Conservation (phyloP, 2,888 invertebrate species). For the Gymnoscelis rufifasciata region DNA sequence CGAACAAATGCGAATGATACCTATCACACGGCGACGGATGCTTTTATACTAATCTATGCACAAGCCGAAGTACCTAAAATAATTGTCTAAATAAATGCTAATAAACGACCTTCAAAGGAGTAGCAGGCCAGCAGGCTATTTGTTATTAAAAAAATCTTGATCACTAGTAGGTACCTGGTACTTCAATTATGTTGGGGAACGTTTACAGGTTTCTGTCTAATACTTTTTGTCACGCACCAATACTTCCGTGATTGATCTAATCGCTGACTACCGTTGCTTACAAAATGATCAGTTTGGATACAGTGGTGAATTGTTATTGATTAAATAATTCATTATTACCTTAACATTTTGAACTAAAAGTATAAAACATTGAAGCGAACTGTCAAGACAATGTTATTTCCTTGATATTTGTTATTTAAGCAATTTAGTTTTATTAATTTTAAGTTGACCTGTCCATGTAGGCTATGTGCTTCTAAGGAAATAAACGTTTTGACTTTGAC, state of each 20-base stretch:
- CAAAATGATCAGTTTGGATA: too few relatives aligned
- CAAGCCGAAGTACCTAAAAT: slow-evolving; percentile 21
- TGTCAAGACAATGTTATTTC: too few relatives aligned
- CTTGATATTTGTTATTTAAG: too few relatives aligned
- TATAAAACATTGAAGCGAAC: too few relatives aligned
- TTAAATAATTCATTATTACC: too few relatives aligned
- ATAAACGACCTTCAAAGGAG: slow-evolving; percentile 56
- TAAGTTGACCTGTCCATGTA: too few relatives aligned
- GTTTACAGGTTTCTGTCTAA: background rate
- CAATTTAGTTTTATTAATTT: too few relatives aligned
- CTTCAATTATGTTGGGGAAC: slow-evolving; percentile 3
- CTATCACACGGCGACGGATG: slow-evolving; percentile 39
- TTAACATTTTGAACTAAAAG: too few relatives aligned
- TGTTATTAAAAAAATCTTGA: slow-evolving; percentile 19
- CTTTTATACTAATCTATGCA: slow-evolving; percentile 54
- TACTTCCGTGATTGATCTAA: slow-evolving; percentile 21
- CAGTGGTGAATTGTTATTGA: too few relatives aligned
- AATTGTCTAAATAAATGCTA: slow-evolving; percentile 54
- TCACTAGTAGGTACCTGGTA: slow-evolving; percentile 7
- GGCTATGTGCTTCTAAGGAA: too few relatives aligned
- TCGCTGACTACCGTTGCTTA: background rate
- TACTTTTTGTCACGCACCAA: slow-evolving; percentile 10
- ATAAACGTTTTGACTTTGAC: too few relatives aligned
- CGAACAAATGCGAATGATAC: slow-evolving; percentile 64
- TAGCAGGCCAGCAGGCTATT: background rate